These are phyloP conservation scores for Platyscapa corneri DNA, from an alignment of 1,140 invertebrate genomes.

Conservation along the genomic window DNA sequence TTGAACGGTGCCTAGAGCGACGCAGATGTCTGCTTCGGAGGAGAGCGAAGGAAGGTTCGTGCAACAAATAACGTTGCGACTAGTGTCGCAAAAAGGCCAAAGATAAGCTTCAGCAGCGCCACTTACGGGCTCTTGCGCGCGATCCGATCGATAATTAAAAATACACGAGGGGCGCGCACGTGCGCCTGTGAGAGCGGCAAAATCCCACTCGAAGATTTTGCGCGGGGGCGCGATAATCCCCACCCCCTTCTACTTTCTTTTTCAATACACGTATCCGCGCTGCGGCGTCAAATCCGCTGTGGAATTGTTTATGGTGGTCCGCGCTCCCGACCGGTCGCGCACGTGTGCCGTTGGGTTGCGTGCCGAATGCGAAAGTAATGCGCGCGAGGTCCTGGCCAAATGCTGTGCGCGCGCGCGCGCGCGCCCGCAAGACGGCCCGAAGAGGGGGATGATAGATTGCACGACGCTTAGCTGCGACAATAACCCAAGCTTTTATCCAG, in stretches of 20 bases:
- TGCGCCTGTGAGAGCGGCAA: not conserved
- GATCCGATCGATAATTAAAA: conserved; percentile 48
- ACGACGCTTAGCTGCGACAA: not conserved
- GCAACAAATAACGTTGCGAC: no score
- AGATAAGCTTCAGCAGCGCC: conserved; percentile 4
- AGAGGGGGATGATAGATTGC: conserved; percentile 39
- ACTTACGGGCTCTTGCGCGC: not conserved
- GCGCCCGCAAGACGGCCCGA: not conserved
- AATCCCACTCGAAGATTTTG: not conserved
- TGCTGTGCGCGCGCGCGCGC: not conserved
- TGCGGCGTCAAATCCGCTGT: not conserved
- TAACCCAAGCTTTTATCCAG: not conserved
- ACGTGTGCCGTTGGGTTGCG: conserved; percentile 10
- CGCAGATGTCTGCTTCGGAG: not conserved
- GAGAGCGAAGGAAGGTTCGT: no score
- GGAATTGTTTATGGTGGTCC: conserved; percentile 3
- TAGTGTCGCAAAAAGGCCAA: not conserved
- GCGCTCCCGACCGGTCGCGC: not conserved
- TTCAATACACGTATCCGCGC: not conserved
- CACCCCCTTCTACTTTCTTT: not conserved
- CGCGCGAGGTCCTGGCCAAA: not conserved
- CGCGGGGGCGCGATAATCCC: conserved; percentile 33
- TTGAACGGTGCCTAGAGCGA: not conserved
- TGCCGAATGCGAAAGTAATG: conserved; percentile 8
- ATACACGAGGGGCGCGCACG: not conserved